Base-by-base conservation (phyloP, 2,797 vertebrate genomes). In the Sciurus vulgaris region DNA sequence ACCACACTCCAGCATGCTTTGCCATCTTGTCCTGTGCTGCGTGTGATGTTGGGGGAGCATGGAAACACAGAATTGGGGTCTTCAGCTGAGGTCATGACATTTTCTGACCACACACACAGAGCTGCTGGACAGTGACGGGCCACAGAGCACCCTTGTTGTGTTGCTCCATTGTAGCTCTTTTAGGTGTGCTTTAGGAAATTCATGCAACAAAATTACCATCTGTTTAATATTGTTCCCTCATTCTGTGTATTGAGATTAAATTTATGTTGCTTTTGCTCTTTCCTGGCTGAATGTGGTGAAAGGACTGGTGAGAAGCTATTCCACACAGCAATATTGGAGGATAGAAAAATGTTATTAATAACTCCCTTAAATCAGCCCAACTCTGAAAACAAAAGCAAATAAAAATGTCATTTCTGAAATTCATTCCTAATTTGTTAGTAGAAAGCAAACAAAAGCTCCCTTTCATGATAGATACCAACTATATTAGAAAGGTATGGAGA, bases 311-410 rank as follows among this genome's bases (percentile, higher is more conserved):
- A 92, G 70, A 78, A 85, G 72, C 47, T 83, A 61, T 94, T 93
- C 14, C 49, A 72, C 18, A 28, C 28, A 83, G 24, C 35, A 91
- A 69, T 92, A 96, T 84, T 86, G 81, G 83, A 93, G 24, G 38
- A 72, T 26, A 91, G 91, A 70, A 91, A 94, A 85, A 54, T 44
- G 28, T 91, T 95, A 69, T 94, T 84, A 96, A 92, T 63, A 91
- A 76, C 44, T 30, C 1, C 44, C 76, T 93, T 95, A 96, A 94
- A 89, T 97, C 86, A 94, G 28, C 35, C 54, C 24, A 89, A 70
- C 76, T 88, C 90, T 94, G 91, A 96, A 96, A 96, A 96, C 83
- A 96, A 95, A 87, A 96, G 49, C 95, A 97, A 97, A 97, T 96
- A 67, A 96, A 97, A 96, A 79, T 72, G 74, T 94, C 69, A 84